phyloP scores from a whole-genome alignment of 2,113 vertebrate genomes.

The Accipiter virgatus region DNA sequence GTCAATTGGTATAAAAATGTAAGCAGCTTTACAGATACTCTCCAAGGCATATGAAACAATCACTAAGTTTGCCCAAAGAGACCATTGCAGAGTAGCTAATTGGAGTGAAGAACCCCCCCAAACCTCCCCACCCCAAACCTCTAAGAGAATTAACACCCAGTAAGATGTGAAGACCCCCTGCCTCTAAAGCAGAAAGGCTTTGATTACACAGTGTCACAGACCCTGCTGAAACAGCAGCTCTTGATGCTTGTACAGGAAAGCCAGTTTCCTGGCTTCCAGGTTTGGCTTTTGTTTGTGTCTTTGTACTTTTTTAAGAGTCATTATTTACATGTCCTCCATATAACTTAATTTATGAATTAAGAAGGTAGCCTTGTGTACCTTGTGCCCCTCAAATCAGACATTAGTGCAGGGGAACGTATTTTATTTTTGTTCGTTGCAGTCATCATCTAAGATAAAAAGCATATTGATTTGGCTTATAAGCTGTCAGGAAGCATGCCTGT shows the following conservation, averaged over 20 bases:
- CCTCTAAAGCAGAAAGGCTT: neutral
- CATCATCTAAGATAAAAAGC: neutral
- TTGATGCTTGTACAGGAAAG: no score
- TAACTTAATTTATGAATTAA: neutral
- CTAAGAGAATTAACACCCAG: neutral
- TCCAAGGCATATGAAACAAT: neutral
- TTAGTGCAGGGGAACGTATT: neutral
- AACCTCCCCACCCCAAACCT: neutral
- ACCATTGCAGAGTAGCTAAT: neutral
- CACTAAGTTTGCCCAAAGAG: neutral
- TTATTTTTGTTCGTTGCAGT: neutral
- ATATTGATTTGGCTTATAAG: fast-evolving
- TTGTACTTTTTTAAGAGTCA: neutral
- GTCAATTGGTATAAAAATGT: neutral
- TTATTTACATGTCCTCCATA: neutral
- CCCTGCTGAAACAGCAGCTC: neutral
- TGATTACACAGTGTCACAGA: fast-evolving
- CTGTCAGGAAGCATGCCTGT: neutral
- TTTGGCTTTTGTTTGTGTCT: neutral
- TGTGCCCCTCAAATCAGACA: neutral
- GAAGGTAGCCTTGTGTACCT: neutral
- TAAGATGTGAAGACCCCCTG: fast-evolving
- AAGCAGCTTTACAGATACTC: neutral
- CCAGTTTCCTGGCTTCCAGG: neutral
- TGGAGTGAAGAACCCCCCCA: neutral